A percentile compares a stretch with the other conserved stretches of the same genome.
These are phyloP conservation scores for Theonella swinhoei DNA, from an alignment of 37 sponge, comb jelly and placozoan species.

Conservation along the genomic window DNA sequence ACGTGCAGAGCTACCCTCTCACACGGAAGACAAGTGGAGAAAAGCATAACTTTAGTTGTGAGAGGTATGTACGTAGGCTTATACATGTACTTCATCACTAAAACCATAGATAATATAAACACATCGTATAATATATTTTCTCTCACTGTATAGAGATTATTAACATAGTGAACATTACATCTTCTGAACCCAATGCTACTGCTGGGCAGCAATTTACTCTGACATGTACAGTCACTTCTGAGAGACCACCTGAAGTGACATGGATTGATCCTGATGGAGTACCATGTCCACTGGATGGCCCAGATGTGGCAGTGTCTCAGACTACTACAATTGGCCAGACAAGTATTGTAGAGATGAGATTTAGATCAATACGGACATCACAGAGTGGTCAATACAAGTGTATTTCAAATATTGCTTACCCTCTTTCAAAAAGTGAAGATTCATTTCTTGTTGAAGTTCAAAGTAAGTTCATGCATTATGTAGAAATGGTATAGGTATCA, in stretches of 20 bases:
- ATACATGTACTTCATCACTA: no score
- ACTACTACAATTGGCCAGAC: background rate
- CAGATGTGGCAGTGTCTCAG: background rate
- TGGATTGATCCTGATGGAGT: conserved; percentile 14
- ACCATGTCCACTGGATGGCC: background rate
- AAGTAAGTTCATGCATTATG: background rate
- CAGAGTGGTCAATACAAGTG: conserved; percentile 16
- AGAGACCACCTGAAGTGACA: background rate
- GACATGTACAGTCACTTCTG: background rate
- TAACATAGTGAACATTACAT: no score
- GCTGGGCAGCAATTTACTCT: conserved; percentile 11
- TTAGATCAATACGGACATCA: conserved; percentile 1
- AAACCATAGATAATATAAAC: no score
- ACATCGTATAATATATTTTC: no score
- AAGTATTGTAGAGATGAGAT: background rate
- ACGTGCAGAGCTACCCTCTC: conserved; percentile 6
- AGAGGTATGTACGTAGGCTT: background rate
- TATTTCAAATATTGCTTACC: background rate
- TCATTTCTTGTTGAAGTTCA: background rate
- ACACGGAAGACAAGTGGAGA: background rate
- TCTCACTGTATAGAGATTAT: no score
- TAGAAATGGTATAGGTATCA: no score
- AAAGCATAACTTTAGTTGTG: conserved; percentile 10
- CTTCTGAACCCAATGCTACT: background rate
- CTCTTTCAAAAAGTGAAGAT: background rate